Conservation (phyloP, 2,888 invertebrate genomes). For the Orthosia gothica region DNA sequence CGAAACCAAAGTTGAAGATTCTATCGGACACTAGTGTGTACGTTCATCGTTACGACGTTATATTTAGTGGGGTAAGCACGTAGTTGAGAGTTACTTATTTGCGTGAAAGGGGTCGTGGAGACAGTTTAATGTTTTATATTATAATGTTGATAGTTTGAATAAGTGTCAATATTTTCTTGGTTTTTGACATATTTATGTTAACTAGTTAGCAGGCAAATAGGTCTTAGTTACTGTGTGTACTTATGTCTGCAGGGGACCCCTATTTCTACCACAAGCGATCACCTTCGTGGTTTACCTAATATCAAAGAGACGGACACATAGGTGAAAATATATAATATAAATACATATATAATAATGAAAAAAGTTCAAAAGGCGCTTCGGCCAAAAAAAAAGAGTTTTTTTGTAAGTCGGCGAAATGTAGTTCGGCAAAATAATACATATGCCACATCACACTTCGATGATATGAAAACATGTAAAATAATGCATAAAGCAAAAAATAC, state of each 20-base stretch:
- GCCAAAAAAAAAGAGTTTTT: too few relatives aligned
- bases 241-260: too few relatives aligned
- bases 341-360: too few relatives aligned
- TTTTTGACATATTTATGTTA: neutral
- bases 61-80: conserved; percentile 43
- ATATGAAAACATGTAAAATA: too few relatives aligned
- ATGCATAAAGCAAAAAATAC: too few relatives aligned
- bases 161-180: conserved; percentile 7
- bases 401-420: too few relatives aligned
- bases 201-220: neutral
- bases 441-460: too few relatives aligned
- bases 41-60: conserved; percentile 31
- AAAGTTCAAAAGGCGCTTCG: too few relatives aligned
- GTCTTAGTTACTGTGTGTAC: neutral
- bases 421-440: too few relatives aligned
- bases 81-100: conserved; percentile 33
- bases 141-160: conserved; percentile 16
- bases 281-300: neutral
- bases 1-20: too few relatives aligned
- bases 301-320: too few relatives aligned
- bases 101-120: neutral
- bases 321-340: too few relatives aligned
- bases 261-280: neutral
- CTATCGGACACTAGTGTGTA: neutral
- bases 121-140: conserved; percentile 25